phyloP scores from a whole-genome alignment of 1,140 invertebrate species.

The Trachelipus rathkii region DNA sequence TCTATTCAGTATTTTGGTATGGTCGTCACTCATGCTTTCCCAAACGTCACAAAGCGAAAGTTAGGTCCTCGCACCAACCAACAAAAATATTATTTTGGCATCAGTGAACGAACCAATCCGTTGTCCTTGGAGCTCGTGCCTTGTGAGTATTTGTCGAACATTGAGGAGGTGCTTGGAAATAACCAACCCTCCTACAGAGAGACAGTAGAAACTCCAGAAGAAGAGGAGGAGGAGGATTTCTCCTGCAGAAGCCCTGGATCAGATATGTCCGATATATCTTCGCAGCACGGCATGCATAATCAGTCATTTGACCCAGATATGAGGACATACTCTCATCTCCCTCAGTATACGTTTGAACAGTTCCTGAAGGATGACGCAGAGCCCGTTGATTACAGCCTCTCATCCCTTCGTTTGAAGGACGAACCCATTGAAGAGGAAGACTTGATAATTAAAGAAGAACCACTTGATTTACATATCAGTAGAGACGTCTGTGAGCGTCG shows the following conservation, averaged over 20 bases:
- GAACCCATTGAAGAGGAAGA: conserved; percentile 34
- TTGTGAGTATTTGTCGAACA: conserved; percentile 19
- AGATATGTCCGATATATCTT: conserved; percentile 34
- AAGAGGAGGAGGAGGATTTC: conserved; percentile 32
- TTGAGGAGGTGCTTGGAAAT: conserved; percentile 33
- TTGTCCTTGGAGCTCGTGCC: conserved; percentile 33
- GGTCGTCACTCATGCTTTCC: conserved; percentile 37
- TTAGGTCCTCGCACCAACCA: conserved; percentile 35
- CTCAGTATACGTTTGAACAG: conserved; percentile 24
- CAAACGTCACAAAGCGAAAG: conserved; percentile 26
- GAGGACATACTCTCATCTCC: conserved; percentile 4
- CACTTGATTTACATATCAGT: conserved; percentile 35
- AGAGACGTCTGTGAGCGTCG: conserved; percentile 27
- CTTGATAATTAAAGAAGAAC: conserved; percentile 37
- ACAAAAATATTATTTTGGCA: conserved; percentile 42
- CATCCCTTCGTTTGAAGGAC: conserved; percentile 37
- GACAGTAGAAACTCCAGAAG: conserved; percentile 34
- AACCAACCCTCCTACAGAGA: conserved; percentile 30
- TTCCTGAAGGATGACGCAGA: conserved; percentile 32
- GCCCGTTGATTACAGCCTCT: conserved; percentile 42
- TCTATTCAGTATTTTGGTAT: conserved; percentile 37
- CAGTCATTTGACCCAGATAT: not conserved
- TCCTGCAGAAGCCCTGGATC: conserved; percentile 40
- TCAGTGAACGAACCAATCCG: conserved; percentile 32
- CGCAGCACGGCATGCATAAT: conserved; percentile 7